Evolutionary conservation across 2,113 vertebrate genomes (phyloP).

Genomic region (Labrus mixtus): DNA sequence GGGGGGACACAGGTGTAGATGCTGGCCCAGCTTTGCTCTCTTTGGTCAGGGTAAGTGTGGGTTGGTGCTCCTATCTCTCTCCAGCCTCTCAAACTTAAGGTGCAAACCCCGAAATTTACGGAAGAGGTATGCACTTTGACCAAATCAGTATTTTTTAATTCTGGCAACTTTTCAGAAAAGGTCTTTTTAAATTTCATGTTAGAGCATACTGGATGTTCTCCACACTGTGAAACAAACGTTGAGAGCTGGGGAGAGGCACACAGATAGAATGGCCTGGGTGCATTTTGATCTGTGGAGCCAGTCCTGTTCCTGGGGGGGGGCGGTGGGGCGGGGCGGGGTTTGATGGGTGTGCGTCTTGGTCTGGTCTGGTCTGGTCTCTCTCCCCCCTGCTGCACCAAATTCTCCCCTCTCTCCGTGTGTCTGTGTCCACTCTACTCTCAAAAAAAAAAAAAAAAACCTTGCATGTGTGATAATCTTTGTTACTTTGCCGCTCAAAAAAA

Average conservation of each 20-base stretch:
- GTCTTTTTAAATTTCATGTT: conserved; percentile 8
- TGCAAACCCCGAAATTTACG: conserved; percentile 1
- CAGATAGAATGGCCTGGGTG: conserved; percentile 78
- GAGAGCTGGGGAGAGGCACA: conserved; percentile 80
- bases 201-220: background rate
- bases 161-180: background rate
- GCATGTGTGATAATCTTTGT: conserved; percentile 80
- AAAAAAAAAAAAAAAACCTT: too few relatives aligned
- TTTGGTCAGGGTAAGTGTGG: conserved; percentile 77
- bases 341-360: conserved; percentile 72
- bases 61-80: conserved; percentile 78
- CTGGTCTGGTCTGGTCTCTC: conserved; percentile 72
- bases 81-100: conserved; percentile 64
- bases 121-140: conserved; percentile 1
- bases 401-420: conserved; percentile 72
- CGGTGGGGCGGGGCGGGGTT: too few relatives aligned
- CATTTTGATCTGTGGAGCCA: conserved; percentile 83
- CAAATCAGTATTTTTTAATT: conserved; percentile 14
- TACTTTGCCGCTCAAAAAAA: conserved; percentile 55
- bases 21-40: conserved; percentile 74
- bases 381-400: conserved; percentile 68
- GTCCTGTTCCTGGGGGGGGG: conserved; percentile 68
- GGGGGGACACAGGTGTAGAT: conserved; percentile 72
- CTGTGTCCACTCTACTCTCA: conserved; percentile 71
- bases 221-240: conserved; percentile 16